Base-by-base conservation (phyloP, 1,140 invertebrate genomes). In the Papilio machaon region DNA sequence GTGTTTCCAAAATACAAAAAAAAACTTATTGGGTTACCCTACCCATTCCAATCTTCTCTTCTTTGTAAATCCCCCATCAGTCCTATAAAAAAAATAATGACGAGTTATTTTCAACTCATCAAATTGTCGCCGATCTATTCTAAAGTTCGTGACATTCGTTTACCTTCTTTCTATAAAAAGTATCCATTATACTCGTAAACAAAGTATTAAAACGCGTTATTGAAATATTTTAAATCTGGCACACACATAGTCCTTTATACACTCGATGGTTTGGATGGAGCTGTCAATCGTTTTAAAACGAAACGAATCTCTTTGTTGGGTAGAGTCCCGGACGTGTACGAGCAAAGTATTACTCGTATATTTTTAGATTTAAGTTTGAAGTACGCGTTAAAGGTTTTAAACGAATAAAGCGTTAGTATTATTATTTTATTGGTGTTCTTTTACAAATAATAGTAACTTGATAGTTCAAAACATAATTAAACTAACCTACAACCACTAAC, bases 201-300 rank as follows among this genome's bases (percentile, higher is more conserved):
- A 35, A 64, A 30, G 23, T 11, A 64, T 10, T 58, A 58, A 58
- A 58, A 58, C n/a, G 54, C 1, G 60, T 13, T 64, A 67, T 67
- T 35, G 30, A 70, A 70, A 70, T 70, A 70, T 70, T 70, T 70
- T 70, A 38, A 70, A 35, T 70, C 30, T 70, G 64, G 11, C 30
- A 15, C 13, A 15, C 13, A 70, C 30, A 58, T 70, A 70, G 23
- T 17, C 30, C 64, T 70, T 70, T 70, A 70, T 70, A 70, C 13
- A 35, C 64, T 70, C 13, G 64, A 70, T 70, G 30, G 64, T 70
- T 70, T 38, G 11, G 30, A 70, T 38, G 30, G 64, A 70, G 64
- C 64, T 70, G 64, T 70, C 64, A 70, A 35, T 35, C 64, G 64
- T 70, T 70, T 35, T 70, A 70, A 70, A 70, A 70, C 23, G 23